Percentiles rank a stretch among this genome's conserved stretches.
Conservation (phyloP, 1,140 invertebrate genomes). For the Acromyrmex charruanus region DNA sequence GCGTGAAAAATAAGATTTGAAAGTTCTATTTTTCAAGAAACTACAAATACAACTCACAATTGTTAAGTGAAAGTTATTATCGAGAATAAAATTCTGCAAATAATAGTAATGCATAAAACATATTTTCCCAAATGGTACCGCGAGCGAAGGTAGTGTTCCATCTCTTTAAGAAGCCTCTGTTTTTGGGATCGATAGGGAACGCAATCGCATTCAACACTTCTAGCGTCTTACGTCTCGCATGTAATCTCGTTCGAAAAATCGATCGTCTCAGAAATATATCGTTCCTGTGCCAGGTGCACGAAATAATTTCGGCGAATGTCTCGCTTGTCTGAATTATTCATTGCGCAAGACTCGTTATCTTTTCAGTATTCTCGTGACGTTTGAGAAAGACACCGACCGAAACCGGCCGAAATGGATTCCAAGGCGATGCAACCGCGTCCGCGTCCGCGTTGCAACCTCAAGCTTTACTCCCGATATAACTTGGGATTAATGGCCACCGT, state of each 20-base stretch:
- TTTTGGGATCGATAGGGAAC: slow-evolving; percentile 77
- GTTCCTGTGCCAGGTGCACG: too few relatives aligned
- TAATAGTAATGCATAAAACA: background rate
- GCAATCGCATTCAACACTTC: slow-evolving; percentile 77
- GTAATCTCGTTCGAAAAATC: slow-evolving; percentile 54
- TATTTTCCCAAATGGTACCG: slow-evolving; percentile 34
- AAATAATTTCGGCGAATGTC: background rate
- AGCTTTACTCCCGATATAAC: slow-evolving; percentile 81
- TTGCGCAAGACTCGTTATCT: background rate
- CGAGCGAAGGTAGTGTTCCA: slow-evolving; percentile 76
- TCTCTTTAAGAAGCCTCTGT: slow-evolving; percentile 81
- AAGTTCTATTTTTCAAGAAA: background rate
- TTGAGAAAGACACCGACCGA: slow-evolving; percentile 10
- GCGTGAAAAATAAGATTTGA: background rate
- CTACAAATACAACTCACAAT: background rate
- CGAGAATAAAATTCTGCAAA: too few relatives aligned
- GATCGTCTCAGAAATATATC: background rate
- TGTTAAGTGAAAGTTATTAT: background rate
- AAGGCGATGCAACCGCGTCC: slow-evolving; percentile 1
- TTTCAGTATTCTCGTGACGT: background rate
- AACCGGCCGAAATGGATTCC: slow-evolving; percentile 40
- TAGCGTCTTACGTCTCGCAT: slow-evolving; percentile 56
- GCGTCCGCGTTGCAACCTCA: slow-evolving; percentile 72
- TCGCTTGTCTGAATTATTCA: slow-evolving; percentile 14
- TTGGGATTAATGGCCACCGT: slow-evolving; percentile 79